Percentiles rank a stretch among this genome's conserved stretches.
phyloP scores from a whole-genome alignment of 2,113 vertebrate genomes.

The Zosterops hypoxanthus region DNA sequence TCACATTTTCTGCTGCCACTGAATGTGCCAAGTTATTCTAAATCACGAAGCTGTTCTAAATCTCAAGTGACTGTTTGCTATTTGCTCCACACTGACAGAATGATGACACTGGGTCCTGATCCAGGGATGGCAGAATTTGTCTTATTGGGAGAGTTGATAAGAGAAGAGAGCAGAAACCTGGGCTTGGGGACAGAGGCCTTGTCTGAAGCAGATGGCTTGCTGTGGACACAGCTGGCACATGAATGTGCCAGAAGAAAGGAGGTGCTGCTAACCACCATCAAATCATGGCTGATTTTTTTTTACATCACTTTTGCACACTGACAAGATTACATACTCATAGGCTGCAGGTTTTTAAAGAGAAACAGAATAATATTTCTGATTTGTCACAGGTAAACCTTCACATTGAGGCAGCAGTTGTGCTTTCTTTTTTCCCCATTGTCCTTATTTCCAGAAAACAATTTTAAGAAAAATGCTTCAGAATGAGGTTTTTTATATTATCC shows the following conservation, averaged over 20 bases:
- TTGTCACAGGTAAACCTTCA: not conserved
- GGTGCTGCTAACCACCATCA: not conserved
- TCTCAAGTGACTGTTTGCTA: not conserved
- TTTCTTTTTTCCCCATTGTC: not conserved
- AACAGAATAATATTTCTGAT: conserved; percentile 9
- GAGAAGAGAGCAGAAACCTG: not conserved
- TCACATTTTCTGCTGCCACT: not conserved
- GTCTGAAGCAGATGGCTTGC: conserved; percentile 1
- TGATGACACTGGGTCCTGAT: not conserved
- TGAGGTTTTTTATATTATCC: not conserved
- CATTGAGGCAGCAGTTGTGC: not conserved
- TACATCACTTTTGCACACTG: not conserved
- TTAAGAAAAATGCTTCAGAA: conserved; percentile 35
- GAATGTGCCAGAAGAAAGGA: not conserved
- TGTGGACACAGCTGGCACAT: not conserved
- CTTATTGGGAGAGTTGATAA: not conserved
- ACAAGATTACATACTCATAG: not conserved
- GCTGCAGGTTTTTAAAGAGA: not conserved
- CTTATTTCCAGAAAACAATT: conserved; percentile 6
- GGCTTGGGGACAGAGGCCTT: not conserved
- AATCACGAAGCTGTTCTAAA: not conserved
- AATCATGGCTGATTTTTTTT: not conserved
- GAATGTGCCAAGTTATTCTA: not conserved
- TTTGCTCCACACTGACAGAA: not conserved
- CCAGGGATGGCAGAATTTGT: not conserved